Percentiles rank a stretch among this genome's conserved stretches.
phyloP scores from a whole-genome alignment of 2,888 invertebrate genomes.

The Onchidella celtica region DNA sequence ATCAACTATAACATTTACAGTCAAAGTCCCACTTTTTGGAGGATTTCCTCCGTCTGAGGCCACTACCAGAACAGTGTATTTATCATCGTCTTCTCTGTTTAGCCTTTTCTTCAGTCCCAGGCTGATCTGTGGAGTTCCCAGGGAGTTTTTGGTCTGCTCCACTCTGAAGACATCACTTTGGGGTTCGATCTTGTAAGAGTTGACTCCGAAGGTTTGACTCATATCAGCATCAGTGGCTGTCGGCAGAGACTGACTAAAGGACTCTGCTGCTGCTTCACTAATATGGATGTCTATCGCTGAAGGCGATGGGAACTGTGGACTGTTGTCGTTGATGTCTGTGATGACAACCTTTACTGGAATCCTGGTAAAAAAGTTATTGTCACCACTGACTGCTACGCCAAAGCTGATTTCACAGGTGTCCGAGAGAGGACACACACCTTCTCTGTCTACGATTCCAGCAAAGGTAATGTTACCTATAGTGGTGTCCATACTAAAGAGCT shows the following conservation, averaged over 20 bases:
- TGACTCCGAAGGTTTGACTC: conserved; percentile 38
- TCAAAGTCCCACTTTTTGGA: conserved; percentile 68
- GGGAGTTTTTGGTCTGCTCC: conserved; percentile 26
- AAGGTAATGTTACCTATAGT: conserved; percentile 41
- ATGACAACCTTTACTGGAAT: conserved; percentile 87
- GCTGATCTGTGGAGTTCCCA: conserved; percentile 83
- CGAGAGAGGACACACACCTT: conserved; percentile 38
- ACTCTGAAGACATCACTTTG: conserved; percentile 87
- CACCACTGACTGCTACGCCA: conserved; percentile 33
- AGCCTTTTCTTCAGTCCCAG: conserved; percentile 79
- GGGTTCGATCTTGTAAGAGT: conserved; percentile 43
- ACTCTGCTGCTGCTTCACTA: conserved; percentile 37
- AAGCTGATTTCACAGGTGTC: conserved; percentile 37
- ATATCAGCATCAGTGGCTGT: conserved; percentile 49
- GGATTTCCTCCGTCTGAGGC: conserved; percentile 81
- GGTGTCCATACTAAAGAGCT: conserved; percentile 38
- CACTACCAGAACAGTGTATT: conserved; percentile 88
- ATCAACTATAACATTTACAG: conserved; percentile 84
- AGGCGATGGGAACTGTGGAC: conserved; percentile 87
- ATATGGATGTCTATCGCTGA: conserved; percentile 12
- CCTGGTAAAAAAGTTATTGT: conserved; percentile 83
- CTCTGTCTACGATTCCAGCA: conserved; percentile 40
- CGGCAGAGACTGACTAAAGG: conserved; percentile 22
- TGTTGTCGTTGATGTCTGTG: conserved; percentile 96
- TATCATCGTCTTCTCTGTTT: conserved; percentile 93